phyloP scores from a whole-genome alignment of 2,113 vertebrate species.

The Cryptomyrus ogoouensis region DNA sequence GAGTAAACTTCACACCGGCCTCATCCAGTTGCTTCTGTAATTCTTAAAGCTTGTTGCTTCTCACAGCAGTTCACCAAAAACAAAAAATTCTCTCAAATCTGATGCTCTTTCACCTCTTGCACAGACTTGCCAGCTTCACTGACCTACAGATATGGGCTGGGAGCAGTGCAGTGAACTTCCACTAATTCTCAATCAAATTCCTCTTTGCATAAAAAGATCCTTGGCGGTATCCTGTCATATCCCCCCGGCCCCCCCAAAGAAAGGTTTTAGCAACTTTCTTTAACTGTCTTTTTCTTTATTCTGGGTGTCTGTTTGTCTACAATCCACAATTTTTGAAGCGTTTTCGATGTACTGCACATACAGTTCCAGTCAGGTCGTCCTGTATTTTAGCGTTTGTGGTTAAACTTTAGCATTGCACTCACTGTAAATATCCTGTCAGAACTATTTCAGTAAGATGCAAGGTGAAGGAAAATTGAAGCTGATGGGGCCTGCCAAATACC shows the following conservation, averaged over 20 bases:
- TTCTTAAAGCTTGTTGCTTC: background rate
- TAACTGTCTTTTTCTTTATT: background rate
- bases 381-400: background rate
- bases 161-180: background rate
- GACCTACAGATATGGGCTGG: background rate
- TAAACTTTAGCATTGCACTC: background rate
- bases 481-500: background rate
- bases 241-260: background rate
- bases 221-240: background rate
- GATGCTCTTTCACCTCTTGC: background rate
- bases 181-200: background rate
- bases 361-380: background rate
- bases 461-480: background rate
- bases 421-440: background rate
- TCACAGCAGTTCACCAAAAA: background rate
- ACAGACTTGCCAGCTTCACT: background rate
- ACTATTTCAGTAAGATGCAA: background rate
- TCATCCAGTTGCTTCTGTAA: background rate
- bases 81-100: background rate
- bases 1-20: background rate
- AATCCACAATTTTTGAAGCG: background rate
- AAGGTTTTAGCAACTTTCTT: background rate
- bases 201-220: background rate
- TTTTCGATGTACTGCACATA: background rate
- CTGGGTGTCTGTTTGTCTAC: background rate